These are phyloP conservation scores for Bufo bufo DNA, from an alignment of 2,113 vertebrate genomes.

Conservation along the genomic window DNA sequence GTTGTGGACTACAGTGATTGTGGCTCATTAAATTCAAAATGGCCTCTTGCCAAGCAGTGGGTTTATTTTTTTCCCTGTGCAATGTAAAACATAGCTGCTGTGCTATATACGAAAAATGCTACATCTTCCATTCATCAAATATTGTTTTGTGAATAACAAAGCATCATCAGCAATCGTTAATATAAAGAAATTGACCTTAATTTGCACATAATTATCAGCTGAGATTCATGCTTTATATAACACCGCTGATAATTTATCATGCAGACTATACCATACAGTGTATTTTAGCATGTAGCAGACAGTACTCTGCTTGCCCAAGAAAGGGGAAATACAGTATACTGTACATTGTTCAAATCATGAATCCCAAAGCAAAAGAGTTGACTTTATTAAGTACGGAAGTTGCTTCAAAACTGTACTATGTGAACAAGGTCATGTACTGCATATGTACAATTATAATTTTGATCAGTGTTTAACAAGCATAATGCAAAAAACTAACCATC, in stretches of 20 bases:
- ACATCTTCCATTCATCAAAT: not conserved
- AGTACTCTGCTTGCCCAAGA: not conserved
- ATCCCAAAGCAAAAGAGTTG: too few species aligned
- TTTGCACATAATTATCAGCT: not conserved
- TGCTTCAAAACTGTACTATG: too few species aligned
- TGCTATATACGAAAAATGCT: not conserved
- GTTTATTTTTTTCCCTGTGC: not conserved
- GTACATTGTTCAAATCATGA: too few species aligned
- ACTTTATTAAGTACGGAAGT: too few species aligned
- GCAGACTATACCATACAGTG: not conserved
- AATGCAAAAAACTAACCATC: too few species aligned
- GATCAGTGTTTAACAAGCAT: too few species aligned
- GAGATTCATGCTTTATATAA: not conserved
- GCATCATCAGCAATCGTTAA: too few species aligned
- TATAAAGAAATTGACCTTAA: not conserved
- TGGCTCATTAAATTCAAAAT: not conserved
- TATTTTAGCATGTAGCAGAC: not conserved
- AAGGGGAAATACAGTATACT: too few species aligned
- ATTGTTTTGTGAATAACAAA: not conserved
- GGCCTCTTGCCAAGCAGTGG: not conserved
- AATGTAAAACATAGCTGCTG: not conserved
- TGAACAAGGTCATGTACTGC: too few species aligned
- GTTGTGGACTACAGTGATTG: not conserved
- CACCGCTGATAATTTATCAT: not conserved
- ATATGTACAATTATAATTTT: too few species aligned